Percentiles rank a stretch among this genome's conserved stretches.
phyloP scores from a whole-genome alignment of 2,888 invertebrate genomes.

The Electrophaes corylata region DNA sequence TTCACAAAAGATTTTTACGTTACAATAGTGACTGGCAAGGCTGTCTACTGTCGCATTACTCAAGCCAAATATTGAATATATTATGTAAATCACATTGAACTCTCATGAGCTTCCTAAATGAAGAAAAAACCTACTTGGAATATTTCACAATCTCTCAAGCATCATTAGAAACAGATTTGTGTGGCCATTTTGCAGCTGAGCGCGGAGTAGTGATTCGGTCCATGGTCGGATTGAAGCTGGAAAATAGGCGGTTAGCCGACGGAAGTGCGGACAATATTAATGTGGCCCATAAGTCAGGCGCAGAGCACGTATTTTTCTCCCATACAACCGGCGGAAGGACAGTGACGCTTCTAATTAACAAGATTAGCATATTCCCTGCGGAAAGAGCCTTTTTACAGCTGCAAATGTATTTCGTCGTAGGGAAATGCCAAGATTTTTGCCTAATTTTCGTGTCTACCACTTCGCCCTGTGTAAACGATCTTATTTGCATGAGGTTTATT shows the following conservation, averaged over 20 bases:
- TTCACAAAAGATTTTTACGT: too few species aligned
- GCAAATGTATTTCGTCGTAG: constrained; percentile 52
- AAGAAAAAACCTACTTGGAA: constrained; percentile 7
- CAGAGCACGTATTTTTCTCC: constrained; percentile 74
- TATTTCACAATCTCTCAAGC: constrained; percentile 5
- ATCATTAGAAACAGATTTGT: constrained; percentile 32
- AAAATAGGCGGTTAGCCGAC: constrained; percentile 66
- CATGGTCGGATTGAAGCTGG: constrained; percentile 52
- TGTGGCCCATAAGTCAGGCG: constrained; percentile 73
- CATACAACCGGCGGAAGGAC: constrained; percentile 64
- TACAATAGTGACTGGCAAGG: too few species aligned
- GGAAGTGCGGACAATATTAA: constrained; percentile 80
- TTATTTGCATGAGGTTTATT: constrained; percentile 57
- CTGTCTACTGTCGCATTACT: too few species aligned
- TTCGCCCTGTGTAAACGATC: constrained; percentile 49
- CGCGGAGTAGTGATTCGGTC: constrained; percentile 26
- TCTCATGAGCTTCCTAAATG: not conserved
- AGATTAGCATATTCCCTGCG: constrained; percentile 79
- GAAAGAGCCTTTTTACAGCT: constrained; percentile 59
- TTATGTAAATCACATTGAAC: too few species aligned
- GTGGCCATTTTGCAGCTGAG: constrained; percentile 22
- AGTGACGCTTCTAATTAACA: constrained; percentile 78
- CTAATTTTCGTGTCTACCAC: constrained; percentile 58
- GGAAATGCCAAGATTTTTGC: constrained; percentile 54
- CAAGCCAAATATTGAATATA: too few species aligned